Percentiles rank a stretch among this genome's conserved stretches.
These are phyloP conservation scores for Xyrauchen texanus DNA, from an alignment of 2,113 vertebrate species.

Conservation along the genomic window DNA sequence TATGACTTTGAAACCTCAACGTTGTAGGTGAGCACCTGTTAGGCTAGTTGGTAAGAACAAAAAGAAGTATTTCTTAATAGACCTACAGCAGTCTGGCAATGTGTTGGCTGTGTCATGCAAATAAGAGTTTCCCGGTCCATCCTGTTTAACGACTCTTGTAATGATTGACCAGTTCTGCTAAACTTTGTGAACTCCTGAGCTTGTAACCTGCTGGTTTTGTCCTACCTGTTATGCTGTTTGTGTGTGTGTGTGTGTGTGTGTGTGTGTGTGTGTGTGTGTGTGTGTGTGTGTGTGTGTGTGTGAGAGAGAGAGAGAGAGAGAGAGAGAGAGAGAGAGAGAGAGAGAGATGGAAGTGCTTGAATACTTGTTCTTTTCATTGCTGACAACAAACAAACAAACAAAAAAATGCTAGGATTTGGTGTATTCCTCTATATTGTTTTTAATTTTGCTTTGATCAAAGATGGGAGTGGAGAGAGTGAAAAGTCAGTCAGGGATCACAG, in stretches of 20 bases:
- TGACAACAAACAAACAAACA: not conserved
- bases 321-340: not conserved
- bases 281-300: no score
- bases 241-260: not conserved
- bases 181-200: not conserved
- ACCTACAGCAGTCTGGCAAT: not conserved
- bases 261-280: not conserved
- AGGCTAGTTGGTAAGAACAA: not conserved
- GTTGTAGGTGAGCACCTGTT: constrained; percentile 15
- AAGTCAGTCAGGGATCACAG: not conserved
- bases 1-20: not conserved
- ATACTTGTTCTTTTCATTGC: not conserved
- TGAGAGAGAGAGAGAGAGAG: not conserved
- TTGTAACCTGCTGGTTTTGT: no score
- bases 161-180: not conserved
- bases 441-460: not conserved
- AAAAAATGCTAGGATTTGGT: no score
- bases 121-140: not conserved
- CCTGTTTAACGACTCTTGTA: not conserved
- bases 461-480: not conserved
- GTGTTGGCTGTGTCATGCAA: not conserved
- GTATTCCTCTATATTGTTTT: no score
- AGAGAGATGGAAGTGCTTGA: no score
- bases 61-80: not conserved
- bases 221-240: no score